Evolutionary conservation across 1,140 invertebrate genomes (phyloP).

Genomic region (Bombyx mandarina): DNA sequence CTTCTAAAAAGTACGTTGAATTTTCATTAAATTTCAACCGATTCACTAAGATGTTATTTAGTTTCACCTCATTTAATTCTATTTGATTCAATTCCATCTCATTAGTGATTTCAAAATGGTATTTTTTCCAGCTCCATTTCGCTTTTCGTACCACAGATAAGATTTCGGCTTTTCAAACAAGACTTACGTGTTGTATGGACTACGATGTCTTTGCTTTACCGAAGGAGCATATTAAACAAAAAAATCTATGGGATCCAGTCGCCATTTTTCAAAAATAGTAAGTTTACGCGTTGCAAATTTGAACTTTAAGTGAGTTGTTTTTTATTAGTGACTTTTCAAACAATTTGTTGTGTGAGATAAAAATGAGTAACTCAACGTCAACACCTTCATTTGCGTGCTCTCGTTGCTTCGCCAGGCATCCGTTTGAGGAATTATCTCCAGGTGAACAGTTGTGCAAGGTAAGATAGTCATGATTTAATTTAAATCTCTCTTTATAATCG

Average conservation of each 20-base stretch:
- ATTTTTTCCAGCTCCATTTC: too few species aligned
- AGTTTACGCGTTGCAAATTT: neutral
- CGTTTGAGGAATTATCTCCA: conserved; percentile 94
- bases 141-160: too few species aligned
- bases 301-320: too few species aligned
- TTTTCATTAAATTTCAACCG: too few species aligned
- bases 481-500: neutral
- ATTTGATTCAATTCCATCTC: too few species aligned
- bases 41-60: too few species aligned
- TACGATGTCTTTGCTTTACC: neutral
- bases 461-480: conserved; percentile 2
- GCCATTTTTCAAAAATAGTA: conserved; percentile 6
- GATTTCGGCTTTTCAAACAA: neutral
- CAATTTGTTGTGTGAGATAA: too few species aligned
- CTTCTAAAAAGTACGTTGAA: too few species aligned
- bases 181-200: neutral
- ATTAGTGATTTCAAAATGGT: too few species aligned
- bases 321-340: too few species aligned
- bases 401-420: conserved; percentile 93
- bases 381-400: conserved; percentile 90
- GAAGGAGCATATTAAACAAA: neutral
- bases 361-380: conserved; percentile 47
- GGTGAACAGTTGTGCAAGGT: conserved; percentile 98
- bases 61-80: too few species aligned
- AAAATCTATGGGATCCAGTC: neutral